A percentile compares a stretch with the other conserved stretches of the same genome.
Evolutionary conservation across 2,888 invertebrate genomes (phyloP).

Genomic region (Oithona nana): DNA sequence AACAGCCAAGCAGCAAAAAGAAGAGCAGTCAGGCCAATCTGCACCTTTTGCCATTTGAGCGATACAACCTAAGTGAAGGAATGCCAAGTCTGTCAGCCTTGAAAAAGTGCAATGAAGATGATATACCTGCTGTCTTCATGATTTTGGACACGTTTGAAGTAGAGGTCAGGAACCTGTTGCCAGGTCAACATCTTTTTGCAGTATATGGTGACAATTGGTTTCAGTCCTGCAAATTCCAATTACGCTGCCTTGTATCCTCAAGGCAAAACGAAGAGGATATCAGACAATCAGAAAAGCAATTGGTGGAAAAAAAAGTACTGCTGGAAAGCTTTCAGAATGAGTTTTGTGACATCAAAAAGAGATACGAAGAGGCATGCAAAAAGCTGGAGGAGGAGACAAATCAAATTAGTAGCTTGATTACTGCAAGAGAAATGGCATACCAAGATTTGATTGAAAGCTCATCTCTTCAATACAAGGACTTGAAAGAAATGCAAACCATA

Average conservation of each 20-base stretch:
- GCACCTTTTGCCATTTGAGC: neutral
- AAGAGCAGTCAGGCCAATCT: constrained; percentile 7
- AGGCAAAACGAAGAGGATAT: neutral
- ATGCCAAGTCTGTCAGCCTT: neutral
- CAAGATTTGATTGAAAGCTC: too few species aligned
- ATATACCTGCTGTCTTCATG: constrained; percentile 11
- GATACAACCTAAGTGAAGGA: neutral
- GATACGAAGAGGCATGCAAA: neutral
- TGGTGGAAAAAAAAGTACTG: neutral
- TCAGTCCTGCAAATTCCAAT: neutral
- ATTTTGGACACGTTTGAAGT: neutral
- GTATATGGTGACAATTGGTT: constrained; percentile 15
- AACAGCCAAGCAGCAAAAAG: neutral
- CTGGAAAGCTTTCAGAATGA: constrained; percentile 7
- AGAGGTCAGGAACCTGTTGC: neutral
- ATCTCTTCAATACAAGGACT: too few species aligned
- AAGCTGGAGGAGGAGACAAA: neutral
- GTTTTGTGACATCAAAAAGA: constrained; percentile 3
- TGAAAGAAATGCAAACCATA: too few species aligned
- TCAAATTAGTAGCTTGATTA: neutral
- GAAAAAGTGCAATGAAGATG: constrained; percentile 3
- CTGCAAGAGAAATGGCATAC: neutral
- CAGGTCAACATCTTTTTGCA: constrained; percentile 8
- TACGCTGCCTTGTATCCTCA: neutral
- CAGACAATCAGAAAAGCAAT: neutral